Base-by-base conservation (phyloP, 1,140 invertebrate genomes). In the Ceratina japonica region DNA sequence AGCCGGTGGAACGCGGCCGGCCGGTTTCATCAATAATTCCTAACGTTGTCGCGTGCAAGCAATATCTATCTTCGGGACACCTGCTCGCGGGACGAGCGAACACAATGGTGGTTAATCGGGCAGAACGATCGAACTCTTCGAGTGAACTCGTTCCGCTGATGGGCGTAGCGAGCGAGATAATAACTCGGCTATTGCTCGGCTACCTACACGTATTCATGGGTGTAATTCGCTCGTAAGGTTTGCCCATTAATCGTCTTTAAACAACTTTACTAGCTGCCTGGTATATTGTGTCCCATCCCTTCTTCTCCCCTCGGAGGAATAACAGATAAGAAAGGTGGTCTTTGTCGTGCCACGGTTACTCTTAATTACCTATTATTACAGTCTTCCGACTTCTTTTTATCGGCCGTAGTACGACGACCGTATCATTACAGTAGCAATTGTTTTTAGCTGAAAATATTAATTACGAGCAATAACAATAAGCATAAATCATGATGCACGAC, bases 51-150 rank as follows among this genome's bases (percentile, higher is more conserved):
- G 77, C 71, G 62, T 74, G 71, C 62, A 79, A 44, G 52, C 54
- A 66, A 66, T 79, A 74, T 74, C 70, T 66, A 72, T 79, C 77
- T 79, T 74, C 54, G 37, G 27, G 71, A 59, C 77, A 79, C 77
- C 77, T 79, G 77, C 37, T 56, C 54, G 27, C 27, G 15, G 27
- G 70, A 65, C 77, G 51, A 66, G 62, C 54, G 58, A 65, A 74
- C 71, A 79, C 77, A 79, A 79, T 79, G 62, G 15, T 1, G 71
- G 4, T 79, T 79, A 79, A 79, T 79, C 77, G 71, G 54, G 13
- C 71, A 74, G 70, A 79, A 79, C 77, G 77, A 74, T 79, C 70
- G 77, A 74, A 79, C 77, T 74, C 70, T 49, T 61, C 54, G 77
- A 74, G 65, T 37, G 61, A 73, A 66, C 77, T 61, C 24, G 70